Percentiles rank a stretch among this genome's conserved stretches.
phyloP scores from a whole-genome alignment of 2,797 vertebrate genomes.

The Anguilla marmorata region DNA sequence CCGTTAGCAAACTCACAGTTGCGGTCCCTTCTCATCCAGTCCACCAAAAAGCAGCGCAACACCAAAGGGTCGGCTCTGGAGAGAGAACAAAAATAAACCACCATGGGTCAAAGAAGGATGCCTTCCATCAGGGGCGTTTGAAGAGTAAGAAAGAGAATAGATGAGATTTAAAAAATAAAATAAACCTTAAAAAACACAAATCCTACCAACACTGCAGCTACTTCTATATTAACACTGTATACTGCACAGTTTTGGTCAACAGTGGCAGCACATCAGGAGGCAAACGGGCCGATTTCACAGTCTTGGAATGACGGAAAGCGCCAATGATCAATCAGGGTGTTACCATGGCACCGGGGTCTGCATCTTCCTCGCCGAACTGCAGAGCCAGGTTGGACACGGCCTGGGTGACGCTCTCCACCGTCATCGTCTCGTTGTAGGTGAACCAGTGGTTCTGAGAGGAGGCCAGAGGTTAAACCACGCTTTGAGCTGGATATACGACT shows the following conservation, averaged over 20 bases:
- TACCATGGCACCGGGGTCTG: constrained; percentile 97
- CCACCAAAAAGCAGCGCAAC: constrained; percentile 96
- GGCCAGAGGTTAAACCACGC: not conserved
- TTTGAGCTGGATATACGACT: not conserved
- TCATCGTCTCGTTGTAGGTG: constrained; percentile 98
- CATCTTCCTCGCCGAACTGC: constrained; percentile 98
- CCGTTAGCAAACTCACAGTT: constrained; percentile 78
- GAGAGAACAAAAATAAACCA: not conserved
- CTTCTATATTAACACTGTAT: not conserved
- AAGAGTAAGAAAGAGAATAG: too few species aligned
- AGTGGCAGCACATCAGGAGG: not conserved
- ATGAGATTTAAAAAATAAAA: too few species aligned
- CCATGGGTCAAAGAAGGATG: too few species aligned
- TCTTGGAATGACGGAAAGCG: not conserved
- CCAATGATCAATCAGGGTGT: constrained; percentile 24
- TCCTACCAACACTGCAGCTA: too few species aligned
- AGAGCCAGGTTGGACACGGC: constrained; percentile 96
- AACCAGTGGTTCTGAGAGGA: constrained; percentile 94
- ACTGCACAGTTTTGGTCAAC: not conserved
- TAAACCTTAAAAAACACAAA: too few species aligned
- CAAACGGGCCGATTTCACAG: not conserved
- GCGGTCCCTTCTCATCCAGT: constrained; percentile 96
- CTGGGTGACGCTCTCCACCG: constrained; percentile 96
- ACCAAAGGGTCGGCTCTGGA: constrained; percentile 93
- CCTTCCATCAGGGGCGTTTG: too few species aligned